phyloP scores from a whole-genome alignment of 2,113 vertebrate genomes.

The Girardinichthys multiradiatus region DNA sequence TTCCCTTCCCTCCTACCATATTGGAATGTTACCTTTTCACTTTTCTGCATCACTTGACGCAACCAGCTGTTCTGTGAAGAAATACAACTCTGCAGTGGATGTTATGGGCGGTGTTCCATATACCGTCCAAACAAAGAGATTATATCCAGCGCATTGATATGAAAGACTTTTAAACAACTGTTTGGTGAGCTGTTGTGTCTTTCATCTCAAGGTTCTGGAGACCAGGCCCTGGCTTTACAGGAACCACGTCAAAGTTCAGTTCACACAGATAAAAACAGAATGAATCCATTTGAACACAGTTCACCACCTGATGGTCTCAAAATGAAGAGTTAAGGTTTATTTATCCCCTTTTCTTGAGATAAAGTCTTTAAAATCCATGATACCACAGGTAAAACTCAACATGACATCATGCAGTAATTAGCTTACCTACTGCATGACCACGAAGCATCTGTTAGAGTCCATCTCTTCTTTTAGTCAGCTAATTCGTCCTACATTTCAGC shows the following conservation, averaged over 20 bases:
- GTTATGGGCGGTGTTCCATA: not conserved
- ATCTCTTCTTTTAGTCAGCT: not conserved
- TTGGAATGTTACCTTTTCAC: not conserved
- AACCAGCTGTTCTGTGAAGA: not conserved
- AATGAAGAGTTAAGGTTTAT: not conserved
- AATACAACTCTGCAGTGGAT: not conserved
- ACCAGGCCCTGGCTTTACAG: no score
- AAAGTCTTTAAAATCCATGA: not conserved
- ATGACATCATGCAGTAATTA: not conserved
- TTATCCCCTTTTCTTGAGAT: not conserved
- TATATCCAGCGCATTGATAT: not conserved
- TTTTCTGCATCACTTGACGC: not conserved
- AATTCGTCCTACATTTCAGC: not conserved
- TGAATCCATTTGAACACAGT: no score
- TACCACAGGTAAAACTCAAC: not conserved
- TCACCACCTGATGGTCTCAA: not conserved
- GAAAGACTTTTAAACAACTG: not conserved
- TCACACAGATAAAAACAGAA: not conserved
- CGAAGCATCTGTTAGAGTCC: not conserved
- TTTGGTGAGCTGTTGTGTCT: not conserved
- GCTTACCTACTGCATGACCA: not conserved
- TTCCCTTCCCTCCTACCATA: no score
- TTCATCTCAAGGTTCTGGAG: not conserved
- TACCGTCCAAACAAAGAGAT: not conserved
- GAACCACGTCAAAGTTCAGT: no score